phyloP scores from a whole-genome alignment of 2,888 invertebrate species.

The Scelioninae gen. 2 region DNA sequence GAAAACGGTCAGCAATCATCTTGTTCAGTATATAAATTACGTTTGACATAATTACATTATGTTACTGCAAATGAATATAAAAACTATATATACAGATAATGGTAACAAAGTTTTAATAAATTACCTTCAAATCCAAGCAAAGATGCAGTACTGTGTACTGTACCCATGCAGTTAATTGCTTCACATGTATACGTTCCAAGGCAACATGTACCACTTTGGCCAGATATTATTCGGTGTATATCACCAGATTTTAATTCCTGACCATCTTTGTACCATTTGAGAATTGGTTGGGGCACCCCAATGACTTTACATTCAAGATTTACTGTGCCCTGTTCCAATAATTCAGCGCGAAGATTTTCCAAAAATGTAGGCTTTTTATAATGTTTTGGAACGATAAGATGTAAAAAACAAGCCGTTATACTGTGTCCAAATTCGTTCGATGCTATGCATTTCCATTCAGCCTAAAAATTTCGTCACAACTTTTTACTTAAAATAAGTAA shows the following conservation, averaged over 20 bases:
- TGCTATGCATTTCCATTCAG: conserved; percentile 94
- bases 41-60: no score
- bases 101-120: conserved; percentile 1
- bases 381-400: conserved; percentile 89
- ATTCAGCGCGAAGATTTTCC: conserved; percentile 88
- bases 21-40: no score
- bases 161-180: conserved; percentile 93
- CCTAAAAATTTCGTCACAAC: no score
- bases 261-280: conserved; percentile 96
- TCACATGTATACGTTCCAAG: conserved; percentile 94
- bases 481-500: no score
- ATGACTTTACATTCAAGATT: conserved; percentile 95
- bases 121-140: conserved; percentile 89
- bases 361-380: conserved; percentile 92
- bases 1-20: no score
- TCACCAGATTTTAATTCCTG: conserved; percentile 92
- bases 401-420: conserved; percentile 90
- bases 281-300: conserved; percentile 91
- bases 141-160: conserved; percentile 91
- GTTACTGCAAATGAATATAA: no score
- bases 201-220: conserved; percentile 92
- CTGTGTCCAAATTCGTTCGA: conserved; percentile 93
- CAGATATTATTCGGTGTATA: conserved; percentile 92
- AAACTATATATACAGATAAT: no score
- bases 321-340: conserved; percentile 92